Percentiles rank a stretch among this genome's conserved stretches.
Evolutionary conservation across 1,140 invertebrate genomes (phyloP).

Genomic region (Charaxes varanes): DNA sequence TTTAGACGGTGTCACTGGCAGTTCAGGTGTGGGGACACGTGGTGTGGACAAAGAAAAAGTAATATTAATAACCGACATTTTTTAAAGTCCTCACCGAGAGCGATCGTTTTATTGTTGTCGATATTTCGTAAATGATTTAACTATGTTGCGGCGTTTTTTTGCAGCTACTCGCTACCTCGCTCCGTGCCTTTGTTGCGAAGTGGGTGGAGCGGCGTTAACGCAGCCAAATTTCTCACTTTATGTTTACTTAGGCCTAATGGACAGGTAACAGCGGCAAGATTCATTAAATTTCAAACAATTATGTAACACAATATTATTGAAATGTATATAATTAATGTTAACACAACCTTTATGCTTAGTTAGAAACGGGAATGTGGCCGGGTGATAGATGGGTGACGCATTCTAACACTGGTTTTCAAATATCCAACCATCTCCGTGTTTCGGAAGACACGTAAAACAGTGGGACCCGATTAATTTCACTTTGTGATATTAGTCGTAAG

Average conservation of each 20-base stretch:
- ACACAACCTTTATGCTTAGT: no score
- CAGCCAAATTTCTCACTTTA: constrained; percentile 52
- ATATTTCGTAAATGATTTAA: constrained; percentile 72
- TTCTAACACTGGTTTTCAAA: no score
- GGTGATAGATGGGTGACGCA: no score
- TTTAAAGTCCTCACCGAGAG: constrained; percentile 60
- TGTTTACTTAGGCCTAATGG: constrained; percentile 68
- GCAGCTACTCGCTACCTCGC: constrained; percentile 40
- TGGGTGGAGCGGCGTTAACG: constrained; percentile 49
- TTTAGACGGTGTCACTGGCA: constrained; percentile 66
- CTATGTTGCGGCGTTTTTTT: constrained; percentile 66
- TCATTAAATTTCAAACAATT: constrained; percentile 17
- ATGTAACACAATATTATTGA: no score
- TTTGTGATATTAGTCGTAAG: no score
- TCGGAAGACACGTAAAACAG: no score
- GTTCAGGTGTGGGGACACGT: constrained; percentile 69
- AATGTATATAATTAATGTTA: no score
- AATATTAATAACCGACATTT: constrained; percentile 72
- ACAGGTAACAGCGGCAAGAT: constrained; percentile 50
- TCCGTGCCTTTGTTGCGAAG: constrained; percentile 40
- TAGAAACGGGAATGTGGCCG: no score
- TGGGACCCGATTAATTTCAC: no score
- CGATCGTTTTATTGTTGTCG: constrained; percentile 68
- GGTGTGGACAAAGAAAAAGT: constrained; percentile 64
- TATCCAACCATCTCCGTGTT: no score